Base-by-base conservation (phyloP, 2,797 vertebrate species). In the Adrianichthys oophorus region DNA sequence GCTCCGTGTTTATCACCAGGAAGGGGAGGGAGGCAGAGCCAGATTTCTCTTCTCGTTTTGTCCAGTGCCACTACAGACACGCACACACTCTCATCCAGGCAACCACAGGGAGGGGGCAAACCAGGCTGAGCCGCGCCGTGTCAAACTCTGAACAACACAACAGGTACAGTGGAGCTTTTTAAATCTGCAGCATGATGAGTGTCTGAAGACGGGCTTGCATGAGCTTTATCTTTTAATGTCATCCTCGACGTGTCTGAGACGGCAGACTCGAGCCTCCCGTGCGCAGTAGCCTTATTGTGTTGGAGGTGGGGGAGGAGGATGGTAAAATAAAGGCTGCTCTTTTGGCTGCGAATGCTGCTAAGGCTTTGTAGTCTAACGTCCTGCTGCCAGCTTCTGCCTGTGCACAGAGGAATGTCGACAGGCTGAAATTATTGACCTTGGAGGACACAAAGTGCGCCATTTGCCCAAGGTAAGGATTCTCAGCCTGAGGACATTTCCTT, bases 1-100 rank as follows among this genome's bases (percentile, higher is more conserved):
- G 89, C 79, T 92, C 80, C 85, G 68, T 92, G 90, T 93, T 92
- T 92, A 92, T 92, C 84, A 87, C 74, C 76, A 74, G 78, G 76
- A 66, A 70, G 75, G 80, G 84, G 77, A 75, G 79, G 78, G 80
- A 68, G 80, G 44, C 19, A 41, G 46, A 40, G 60, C 54, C 52
- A 50, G 61, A 52, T 32, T 37, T 52, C 61, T 64, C 62, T 68
- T 78, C 70, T 76, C 74, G 51, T 64, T 85, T 80, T 16, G 37
- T 73, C 74, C 67, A 55, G 55, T 58, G 58, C 67, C 59, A 59
- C 61, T 76, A 74, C 63, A 72, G 55, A 70, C 72, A 65, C 57
- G 74, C 79, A 61, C 53, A 70, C 83, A 66, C 54, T 43, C 58
- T 70, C 56, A 56, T 65, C 53, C 74, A 68, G 62, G 70, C 70